Evolutionary conservation across 2,797 vertebrate genomes (phyloP).

Genomic region (Bovichtus diacanthus): DNA sequence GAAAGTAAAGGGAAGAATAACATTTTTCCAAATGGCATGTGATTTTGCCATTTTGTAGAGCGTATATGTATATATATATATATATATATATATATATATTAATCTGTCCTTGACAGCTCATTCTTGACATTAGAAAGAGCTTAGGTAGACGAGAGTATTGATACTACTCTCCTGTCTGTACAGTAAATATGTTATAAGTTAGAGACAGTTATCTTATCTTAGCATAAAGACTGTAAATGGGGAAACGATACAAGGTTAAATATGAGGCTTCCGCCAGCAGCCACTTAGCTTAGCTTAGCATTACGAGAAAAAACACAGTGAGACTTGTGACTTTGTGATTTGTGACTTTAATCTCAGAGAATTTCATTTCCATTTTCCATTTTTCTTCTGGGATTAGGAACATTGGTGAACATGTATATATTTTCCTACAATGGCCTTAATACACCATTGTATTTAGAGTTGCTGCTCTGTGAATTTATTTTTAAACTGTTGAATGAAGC

Average conservation of each 20-base stretch:
- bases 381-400: no score
- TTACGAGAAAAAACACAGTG: no score
- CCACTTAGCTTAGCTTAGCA: no score
- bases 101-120: background rate
- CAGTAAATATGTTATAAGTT: background rate
- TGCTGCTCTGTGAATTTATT: background rate
- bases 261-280: background rate
- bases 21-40: background rate
- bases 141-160: background rate
- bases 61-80: no score
- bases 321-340: no score
- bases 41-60: background rate
- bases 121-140: background rate
- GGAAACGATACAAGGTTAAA: background rate
- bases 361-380: no score
- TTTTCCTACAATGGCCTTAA: no score
- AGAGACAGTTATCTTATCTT: background rate
- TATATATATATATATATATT: no score
- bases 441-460: no score
- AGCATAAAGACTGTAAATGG: background rate
- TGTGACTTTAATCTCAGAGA: no score
- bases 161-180: background rate
- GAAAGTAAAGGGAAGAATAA: background rate
- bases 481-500: background rate
- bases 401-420: no score